phyloP scores from a whole-genome alignment of 2,888 invertebrate genomes.

The Dolichomitus sp. region DNA sequence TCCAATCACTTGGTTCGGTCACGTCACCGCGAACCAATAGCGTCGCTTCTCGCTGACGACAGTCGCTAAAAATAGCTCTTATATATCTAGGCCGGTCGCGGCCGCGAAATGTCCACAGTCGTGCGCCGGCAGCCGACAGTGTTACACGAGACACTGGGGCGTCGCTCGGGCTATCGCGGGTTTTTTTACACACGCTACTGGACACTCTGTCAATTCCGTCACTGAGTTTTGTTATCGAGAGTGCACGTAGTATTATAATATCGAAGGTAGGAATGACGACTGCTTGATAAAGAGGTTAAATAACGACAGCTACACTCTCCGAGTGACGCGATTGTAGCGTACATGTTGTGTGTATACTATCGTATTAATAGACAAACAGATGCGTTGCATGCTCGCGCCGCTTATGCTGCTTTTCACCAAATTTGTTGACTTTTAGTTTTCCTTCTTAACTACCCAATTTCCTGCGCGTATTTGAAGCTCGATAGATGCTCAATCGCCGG shows the following conservation, averaged over 20 bases:
- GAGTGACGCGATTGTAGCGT: slow-evolving; percentile 2
- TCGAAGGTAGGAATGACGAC: slow-evolving; percentile 55
- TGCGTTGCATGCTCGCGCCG: slow-evolving; percentile 27
- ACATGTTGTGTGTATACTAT: slow-evolving; percentile 1
- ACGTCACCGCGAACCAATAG: slow-evolving; percentile 81
- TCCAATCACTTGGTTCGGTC: slow-evolving; percentile 71
- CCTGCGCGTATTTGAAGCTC: not conserved
- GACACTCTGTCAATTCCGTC: slow-evolving; percentile 25
- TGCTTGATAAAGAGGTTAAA: slow-evolving; percentile 14
- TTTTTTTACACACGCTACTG: slow-evolving; percentile 34
- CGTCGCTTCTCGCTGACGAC: slow-evolving; percentile 76
- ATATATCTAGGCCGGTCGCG: slow-evolving; percentile 85
- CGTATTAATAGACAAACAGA: slow-evolving; percentile 51
- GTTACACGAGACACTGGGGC: slow-evolving; percentile 62
- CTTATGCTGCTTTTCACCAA: slow-evolving; percentile 22
- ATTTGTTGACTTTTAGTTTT: slow-evolving; percentile 25
- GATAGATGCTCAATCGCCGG: not conserved
- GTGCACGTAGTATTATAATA: slow-evolving; percentile 35
- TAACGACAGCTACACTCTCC: not conserved
- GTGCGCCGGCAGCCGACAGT: slow-evolving; percentile 84
- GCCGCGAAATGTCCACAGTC: slow-evolving; percentile 83
- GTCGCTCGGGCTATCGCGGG: slow-evolving; percentile 33
- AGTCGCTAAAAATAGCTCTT: slow-evolving; percentile 83
- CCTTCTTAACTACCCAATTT: not conserved
- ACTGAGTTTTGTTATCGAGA: slow-evolving; percentile 34